Base-by-base conservation (phyloP, 2,113 vertebrate genomes). In the Eptesicus fuscus region DNA sequence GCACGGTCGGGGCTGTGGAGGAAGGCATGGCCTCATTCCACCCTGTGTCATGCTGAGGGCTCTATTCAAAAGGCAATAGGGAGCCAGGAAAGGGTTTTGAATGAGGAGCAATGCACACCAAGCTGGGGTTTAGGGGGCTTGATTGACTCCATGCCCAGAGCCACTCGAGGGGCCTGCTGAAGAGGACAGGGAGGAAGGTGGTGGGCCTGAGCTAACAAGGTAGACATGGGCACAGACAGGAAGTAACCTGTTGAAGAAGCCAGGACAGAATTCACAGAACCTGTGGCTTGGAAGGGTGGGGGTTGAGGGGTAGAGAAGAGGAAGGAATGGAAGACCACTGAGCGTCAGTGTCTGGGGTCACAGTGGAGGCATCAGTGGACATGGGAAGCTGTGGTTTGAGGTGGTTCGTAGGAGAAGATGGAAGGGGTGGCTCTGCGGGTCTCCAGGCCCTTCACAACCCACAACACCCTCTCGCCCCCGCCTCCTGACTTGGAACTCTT, bases 341-440 rank as follows among this genome's bases (percentile, higher is more conserved):
- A 16, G 9, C 14, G 7, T 40, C 14, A 1, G 25, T 9, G 13
- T 77, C 63, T 59, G 67, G 28, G 53, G 71, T 59, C 73, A 28
- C 14, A 40, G 85, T 30, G 42, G 17, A 20, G 37, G n/a, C 79
- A 16, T 73, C n/a, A 2, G n/a, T 79, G n/a, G 56, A 35, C 74
- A 25, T 49, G 51, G 56, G 94, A 70, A 69, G 51, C 51, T 16
- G 5, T 20, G 25, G 47, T 70, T 53, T 56, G 88, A 89, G 86
- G 12, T 42, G 30, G 53, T 18, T 70, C 32, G 1, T 25, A n/a
- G 56, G 42, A 61, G 32, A 88, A 83, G 16, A 5, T 10, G 10
- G 70, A 69, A 5, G 4, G 7, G 51, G 2, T 17, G 40, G 25
- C 51, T 61, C 0, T 9, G 18, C 14, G 12, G 23, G 17, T 22